Evolutionary conservation across 2,888 invertebrate species (phyloP), one percentile per base, ranked within the genome.

Genomic region (Venusia cambrica): DNA sequence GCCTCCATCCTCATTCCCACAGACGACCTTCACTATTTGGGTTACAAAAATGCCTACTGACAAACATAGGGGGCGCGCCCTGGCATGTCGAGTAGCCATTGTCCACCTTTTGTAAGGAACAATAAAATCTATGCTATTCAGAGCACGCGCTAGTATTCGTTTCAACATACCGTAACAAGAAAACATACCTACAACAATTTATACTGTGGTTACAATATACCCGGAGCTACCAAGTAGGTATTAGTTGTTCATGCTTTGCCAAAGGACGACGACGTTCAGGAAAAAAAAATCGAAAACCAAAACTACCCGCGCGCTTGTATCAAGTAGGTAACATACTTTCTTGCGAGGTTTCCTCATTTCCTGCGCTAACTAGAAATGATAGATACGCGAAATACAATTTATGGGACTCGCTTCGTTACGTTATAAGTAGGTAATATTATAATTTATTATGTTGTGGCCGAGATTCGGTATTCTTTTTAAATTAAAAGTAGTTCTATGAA

Each of bases 91-190:
- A 80, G 62, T 63, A 61, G 45, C 68, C 50, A 81, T 84, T 85
- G 84, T 83, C 57, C 64, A 38, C 40, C 57, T 57, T 67, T 67
- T 75, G 70, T 73, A 71, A 66, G 66, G 65, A 38, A 55, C 76
- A 71, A 71, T 72, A 70, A 66, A 72, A 71, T 63, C 58, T 65
- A 68, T 58, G 62, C 55, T 56, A 85, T 83, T 83, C 84, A 49
- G 52, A 73, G 73, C 81, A 83, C 83, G 83, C 66, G 51, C 48
- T 51, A 60, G 85, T 84, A 84, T 87, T 79, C 73, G 71, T 77
- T 83, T 78, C 84, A 75, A 78, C 84, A 73, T 81, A 87, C 84
- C 84, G 85, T 84, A 83, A 72, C 58, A 75, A 74, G 60, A 73
- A 78, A 19, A n/a, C n/a, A n/a, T n/a, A n/a, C 20, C 11, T 21